Evolutionary conservation across 2,797 vertebrate species (phyloP).

Genomic region (Siniperca scherzeri): DNA sequence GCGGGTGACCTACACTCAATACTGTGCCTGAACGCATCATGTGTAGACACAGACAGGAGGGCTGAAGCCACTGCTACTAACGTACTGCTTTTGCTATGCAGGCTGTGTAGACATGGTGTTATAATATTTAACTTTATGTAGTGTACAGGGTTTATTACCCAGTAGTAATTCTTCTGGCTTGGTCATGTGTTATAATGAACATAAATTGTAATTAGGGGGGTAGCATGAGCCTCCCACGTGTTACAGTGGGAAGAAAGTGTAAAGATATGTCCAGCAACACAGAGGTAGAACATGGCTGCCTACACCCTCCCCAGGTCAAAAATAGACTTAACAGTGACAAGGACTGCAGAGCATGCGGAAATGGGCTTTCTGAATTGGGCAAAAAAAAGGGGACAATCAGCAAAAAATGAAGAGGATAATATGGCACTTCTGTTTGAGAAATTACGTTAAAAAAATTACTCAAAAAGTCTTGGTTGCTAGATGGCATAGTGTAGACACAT

Average conservation of each 20-base stretch:
- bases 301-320: background rate
- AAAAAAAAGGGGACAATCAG: background rate
- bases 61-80: too few relatives aligned
- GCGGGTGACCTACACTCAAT: background rate
- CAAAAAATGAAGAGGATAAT: background rate
- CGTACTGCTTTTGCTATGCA: background rate
- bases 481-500: background rate
- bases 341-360: background rate
- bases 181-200: background rate
- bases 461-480: background rate
- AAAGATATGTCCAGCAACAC: background rate
- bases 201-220: background rate
- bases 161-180: background rate
- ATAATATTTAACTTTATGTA: background rate
- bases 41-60: background rate
- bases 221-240: background rate
- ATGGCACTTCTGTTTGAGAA: background rate
- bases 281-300: background rate
- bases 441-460: fast-evolving
- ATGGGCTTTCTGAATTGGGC: too few relatives aligned
- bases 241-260: background rate
- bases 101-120: background rate
- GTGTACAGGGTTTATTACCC: background rate
- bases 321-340: background rate
- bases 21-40: background rate